Conservation (phyloP, 2,888 invertebrate species). For the Troglohyphantes excavatus region DNA sequence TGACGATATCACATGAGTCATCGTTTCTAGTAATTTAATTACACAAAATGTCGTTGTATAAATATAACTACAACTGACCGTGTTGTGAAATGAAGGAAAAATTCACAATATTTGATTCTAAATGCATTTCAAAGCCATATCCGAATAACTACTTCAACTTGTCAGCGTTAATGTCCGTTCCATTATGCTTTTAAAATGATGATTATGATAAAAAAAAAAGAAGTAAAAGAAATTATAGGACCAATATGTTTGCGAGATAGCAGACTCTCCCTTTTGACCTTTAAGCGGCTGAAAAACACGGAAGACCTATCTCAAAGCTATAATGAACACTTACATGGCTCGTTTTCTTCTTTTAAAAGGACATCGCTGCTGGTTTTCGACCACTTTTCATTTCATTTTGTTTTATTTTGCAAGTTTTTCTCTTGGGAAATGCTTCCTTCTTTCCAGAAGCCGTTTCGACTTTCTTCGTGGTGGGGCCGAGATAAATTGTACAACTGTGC, state of each 20-base stretch:
- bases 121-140: conserved; percentile 14
- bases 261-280: conserved; percentile 31
- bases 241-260: conserved; percentile 57
- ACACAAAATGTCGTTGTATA: no score
- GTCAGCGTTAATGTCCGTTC: conserved; percentile 51
- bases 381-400: conserved; percentile 9
- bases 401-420: not conserved
- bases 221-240: conserved; percentile 28
- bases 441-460: not conserved
- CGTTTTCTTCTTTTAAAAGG: conserved; percentile 22
- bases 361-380: not conserved
- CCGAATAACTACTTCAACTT: conserved; percentile 35
- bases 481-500: not conserved
- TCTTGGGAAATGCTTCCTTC: not conserved
- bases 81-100: no score
- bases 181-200: conserved; percentile 39
- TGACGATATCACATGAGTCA: no score
- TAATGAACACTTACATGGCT: conserved; percentile 52
- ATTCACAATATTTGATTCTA: not conserved
- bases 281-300: not conserved
- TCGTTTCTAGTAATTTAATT: no score
- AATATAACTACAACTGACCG: no score
- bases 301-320: conserved; percentile 24
- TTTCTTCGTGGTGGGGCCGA: not conserved
- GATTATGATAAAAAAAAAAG: conserved; percentile 60